Evolutionary conservation across 2,888 invertebrate species (phyloP).

Genomic region (Cremastinae sp.): DNA sequence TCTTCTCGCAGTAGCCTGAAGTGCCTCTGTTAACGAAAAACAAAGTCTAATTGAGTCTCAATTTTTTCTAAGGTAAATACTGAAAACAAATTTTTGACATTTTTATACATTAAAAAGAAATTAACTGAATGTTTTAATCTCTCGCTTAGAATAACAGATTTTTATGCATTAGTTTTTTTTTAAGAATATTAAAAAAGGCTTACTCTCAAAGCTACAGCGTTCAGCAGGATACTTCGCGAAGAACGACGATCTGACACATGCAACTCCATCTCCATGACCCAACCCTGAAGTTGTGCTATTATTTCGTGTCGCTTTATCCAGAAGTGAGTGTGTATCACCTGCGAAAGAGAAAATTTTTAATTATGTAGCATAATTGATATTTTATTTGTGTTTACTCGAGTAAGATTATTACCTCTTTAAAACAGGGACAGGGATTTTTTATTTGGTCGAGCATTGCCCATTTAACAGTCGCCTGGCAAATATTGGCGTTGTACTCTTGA

Average conservation of each 20-base stretch:
- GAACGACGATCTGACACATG: constrained; percentile 89
- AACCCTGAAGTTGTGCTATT: constrained; percentile 92
- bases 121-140: no score
- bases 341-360: constrained; percentile 56
- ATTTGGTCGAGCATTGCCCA: constrained; percentile 99
- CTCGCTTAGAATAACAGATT: background rate
- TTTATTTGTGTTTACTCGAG: background rate
- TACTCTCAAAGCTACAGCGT: constrained; percentile 89
- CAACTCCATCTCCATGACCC: constrained; percentile 93
- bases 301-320: constrained; percentile 97
- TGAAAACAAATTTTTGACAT: no score
- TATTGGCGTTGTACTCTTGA: constrained; percentile 96
- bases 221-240: constrained; percentile 88
- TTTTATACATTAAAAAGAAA: no score
- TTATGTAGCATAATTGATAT: background rate
- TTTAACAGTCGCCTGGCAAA: constrained; percentile 95
- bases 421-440: constrained; percentile 93
- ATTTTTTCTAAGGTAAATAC: constrained; percentile 2
- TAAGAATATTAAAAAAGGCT: no score
- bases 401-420: constrained; percentile 87
- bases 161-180: no score
- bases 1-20: constrained; percentile 93
- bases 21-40: constrained; percentile 84
- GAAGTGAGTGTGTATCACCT: constrained; percentile 96
- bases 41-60: background rate